A percentile compares a stretch with the other conserved stretches of the same genome.
Evolutionary conservation across 2,113 vertebrate species (phyloP).

Genomic region (Synodontis membranacea): DNA sequence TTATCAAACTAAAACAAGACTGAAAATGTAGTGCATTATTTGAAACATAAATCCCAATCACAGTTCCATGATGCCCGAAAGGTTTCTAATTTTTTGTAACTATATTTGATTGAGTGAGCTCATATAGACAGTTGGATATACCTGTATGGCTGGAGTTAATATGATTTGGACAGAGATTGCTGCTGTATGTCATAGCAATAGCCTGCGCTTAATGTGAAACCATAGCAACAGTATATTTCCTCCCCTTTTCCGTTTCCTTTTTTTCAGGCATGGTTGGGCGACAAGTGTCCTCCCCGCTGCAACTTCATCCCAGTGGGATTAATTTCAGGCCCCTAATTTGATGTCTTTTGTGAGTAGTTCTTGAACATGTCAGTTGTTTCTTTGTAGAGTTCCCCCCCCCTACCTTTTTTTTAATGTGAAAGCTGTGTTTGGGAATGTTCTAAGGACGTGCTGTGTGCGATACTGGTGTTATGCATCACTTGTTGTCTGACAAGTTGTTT

Average conservation of each 20-base stretch:
- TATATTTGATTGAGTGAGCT: background rate
- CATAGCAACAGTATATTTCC: slow-evolving; percentile 30
- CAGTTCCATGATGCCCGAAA: background rate
- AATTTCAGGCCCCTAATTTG: slow-evolving; percentile 33
- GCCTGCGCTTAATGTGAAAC: slow-evolving; percentile 27
- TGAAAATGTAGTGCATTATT: background rate
- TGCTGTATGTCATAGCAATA: slow-evolving; percentile 33
- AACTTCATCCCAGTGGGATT: slow-evolving; percentile 33
- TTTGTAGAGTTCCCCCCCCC: too few relatives aligned
- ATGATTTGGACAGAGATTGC: slow-evolving; percentile 42
- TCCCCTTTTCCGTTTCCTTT: background rate
- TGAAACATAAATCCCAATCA: slow-evolving; percentile 6
- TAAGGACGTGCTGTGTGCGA: background rate
- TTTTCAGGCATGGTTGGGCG: background rate
- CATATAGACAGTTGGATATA: slow-evolving; percentile 1
- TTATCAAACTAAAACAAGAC: too few relatives aligned
- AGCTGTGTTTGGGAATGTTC: slow-evolving; percentile 19
- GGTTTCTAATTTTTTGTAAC: background rate
- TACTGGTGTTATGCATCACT: slow-evolving; percentile 5
- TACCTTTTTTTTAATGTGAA: background rate
- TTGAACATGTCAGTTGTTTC: slow-evolving; percentile 5
- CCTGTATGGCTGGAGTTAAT: slow-evolving; percentile 21
- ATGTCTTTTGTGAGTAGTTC: slow-evolving; percentile 20
- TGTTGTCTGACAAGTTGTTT: slow-evolving; percentile 41
- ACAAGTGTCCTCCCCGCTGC: slow-evolving; percentile 19